Evolutionary conservation across 1,140 invertebrate genomes (phyloP), one percentile per base, ranked within the genome.

Genomic region (Ooceraea biroi): DNA sequence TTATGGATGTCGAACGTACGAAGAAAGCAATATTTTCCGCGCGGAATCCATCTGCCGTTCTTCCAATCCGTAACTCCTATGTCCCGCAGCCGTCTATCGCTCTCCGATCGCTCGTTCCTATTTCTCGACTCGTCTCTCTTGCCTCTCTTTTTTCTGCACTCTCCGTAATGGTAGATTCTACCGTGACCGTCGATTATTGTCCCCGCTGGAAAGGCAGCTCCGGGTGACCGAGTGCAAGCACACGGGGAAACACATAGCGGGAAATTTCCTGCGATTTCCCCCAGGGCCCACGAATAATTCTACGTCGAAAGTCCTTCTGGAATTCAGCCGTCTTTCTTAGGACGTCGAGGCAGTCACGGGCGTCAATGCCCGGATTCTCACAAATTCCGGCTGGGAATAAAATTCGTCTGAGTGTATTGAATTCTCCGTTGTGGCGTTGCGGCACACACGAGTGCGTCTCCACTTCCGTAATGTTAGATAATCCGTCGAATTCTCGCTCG

Each of bases 231-330:
- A 57, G 46, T 55, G 50, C 50, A 82, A 68, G 52, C 58, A 36
- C 58, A 58, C 66, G 30, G 58, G 61, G 73, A 69, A 87, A 86
- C 84, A 82, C 77, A 57, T 86, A 83, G 78, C 85, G 19, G 58
- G 85, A 89, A 88, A 80, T 88, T 85, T 80, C 50, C 61, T 61
- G 52, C 89, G 85, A 90, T 90, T 90, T 90, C 88, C 86, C 88
- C 83, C 71, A 88, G 84, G 86, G 50, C 68, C 85, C 30, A 58
- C 82, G 60, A 82, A 90, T 90, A 88, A 90, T 88, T 88, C 88
- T 85, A 89, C 77, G 89, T 85, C 72, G 71, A 19, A 44, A 69
- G 74, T 76, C 63, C 69, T 57, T 68, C 66, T 63, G 55, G 77
- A 76, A 86, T 86, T 86, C 84, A 86, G 55, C 85, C 73, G 86